Evolutionary conservation across 2,113 vertebrate species (phyloP), one percentile per base, ranked within the genome.

Genomic region (Pluvialis apricaria): DNA sequence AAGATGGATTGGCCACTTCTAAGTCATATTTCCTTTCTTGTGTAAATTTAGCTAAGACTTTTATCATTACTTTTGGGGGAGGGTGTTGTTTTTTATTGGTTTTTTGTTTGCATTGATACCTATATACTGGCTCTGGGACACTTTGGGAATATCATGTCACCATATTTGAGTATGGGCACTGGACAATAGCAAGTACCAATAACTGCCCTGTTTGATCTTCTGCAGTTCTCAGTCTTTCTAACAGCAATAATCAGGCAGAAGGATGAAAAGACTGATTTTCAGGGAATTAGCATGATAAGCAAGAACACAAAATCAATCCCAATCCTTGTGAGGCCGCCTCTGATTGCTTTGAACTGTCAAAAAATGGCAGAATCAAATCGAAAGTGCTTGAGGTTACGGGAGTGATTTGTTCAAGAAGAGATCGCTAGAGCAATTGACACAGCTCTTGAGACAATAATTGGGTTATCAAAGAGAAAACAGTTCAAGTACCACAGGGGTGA

Each of bases 381-480:
- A 99, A 99, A 99, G 99, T 99, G 99, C 99, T 99, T 98, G 99
- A 99, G 99, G 99, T 99, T 99, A 99, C 99, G 98, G 99, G 99
- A 99, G 99, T 99, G 99, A 99, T 99, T 99, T 99, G 99, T 99
- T 99, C 99, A 99, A 99, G 99, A 99, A 99, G 99, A 99, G 99
- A 99, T 99, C 99, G 99, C 99, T 99, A 98, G 99, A 99, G 99
- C 99, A 99, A 99, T 99, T 99, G 99, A 99, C 99, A 99, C 99
- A 99, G 99, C 99, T 99, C 99, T 99, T 99, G 99, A 99, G 99
- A 99, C 99, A 99, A 99, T 99, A 99, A 99, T 99, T 99, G 99
- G 99, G 99, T 99, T 99, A 99, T 99, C 99, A 99, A 99, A 99
- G 99, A 99, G 99, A 99, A 99, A 99, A 99, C 99, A 99, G 99